A percentile compares a stretch with the other conserved stretches of the same genome.
Evolutionary conservation across 2,888 invertebrate genomes (phyloP).

Genomic region (Pseudanteris insignis): DNA sequence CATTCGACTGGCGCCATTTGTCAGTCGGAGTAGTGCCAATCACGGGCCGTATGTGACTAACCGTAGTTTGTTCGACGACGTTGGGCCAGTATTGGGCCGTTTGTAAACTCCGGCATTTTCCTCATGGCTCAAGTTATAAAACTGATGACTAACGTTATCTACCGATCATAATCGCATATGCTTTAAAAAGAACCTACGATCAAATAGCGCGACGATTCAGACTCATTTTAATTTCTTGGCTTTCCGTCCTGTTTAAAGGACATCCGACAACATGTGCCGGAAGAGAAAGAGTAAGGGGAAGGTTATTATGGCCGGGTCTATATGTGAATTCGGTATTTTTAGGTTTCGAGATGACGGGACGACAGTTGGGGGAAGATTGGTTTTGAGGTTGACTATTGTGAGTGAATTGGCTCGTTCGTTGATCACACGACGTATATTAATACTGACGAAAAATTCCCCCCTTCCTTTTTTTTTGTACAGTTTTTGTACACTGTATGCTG

Average conservation of each 20-base stretch:
- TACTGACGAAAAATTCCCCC: too few species aligned
- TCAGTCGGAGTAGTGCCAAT: too few species aligned
- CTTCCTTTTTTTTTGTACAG: too few species aligned
- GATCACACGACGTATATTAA: too few species aligned
- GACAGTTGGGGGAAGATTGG: constrained; percentile 7
- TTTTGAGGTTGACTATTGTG: constrained; percentile 20
- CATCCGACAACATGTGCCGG: constrained; percentile 32
- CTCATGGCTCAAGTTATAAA: neutral
- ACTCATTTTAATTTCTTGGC: neutral
- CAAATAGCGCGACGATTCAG: neutral
- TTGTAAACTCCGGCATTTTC: too few species aligned
- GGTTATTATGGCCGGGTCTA: constrained; percentile 35
- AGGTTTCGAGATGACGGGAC: constrained; percentile 13
- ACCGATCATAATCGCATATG: neutral
- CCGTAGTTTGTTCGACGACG: too few species aligned
- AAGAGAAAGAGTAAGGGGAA: constrained; percentile 33
- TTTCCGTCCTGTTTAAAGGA: constrained; percentile 12
- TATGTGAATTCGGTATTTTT: constrained; percentile 39
- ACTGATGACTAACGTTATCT: too few species aligned
- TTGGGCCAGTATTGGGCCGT: too few species aligned
- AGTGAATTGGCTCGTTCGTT: neutral
- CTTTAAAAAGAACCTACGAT: neutral
- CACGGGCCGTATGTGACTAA: too few species aligned
- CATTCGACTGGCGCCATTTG: neutral
- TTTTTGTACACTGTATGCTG: too few species aligned